A percentile compares a stretch with the other conserved stretches of the same genome.
Conservation (phyloP, 2,797 vertebrate genomes). For the Trachops cirrhosus region DNA sequence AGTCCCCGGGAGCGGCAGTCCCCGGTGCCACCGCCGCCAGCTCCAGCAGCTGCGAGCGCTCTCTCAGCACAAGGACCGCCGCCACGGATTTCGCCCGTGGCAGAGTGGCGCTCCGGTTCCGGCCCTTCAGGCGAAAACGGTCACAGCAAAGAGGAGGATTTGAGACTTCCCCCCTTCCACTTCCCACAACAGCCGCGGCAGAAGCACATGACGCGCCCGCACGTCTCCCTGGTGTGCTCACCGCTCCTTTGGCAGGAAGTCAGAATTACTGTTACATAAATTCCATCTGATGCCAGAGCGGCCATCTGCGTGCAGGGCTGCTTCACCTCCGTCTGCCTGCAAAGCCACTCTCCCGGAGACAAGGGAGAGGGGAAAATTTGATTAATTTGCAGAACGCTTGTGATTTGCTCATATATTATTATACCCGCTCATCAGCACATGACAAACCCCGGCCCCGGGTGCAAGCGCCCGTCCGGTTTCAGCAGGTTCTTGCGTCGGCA, state of each 20-base stretch:
- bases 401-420: slow-evolving; percentile 96
- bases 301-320: slow-evolving; percentile 92
- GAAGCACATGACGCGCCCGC: slow-evolving; percentile 87
- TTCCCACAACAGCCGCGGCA: slow-evolving; percentile 88
- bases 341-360: slow-evolving; percentile 88
- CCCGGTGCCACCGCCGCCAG: slow-evolving; percentile 79
- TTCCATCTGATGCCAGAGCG: slow-evolving; percentile 93
- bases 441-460: slow-evolving; percentile 89
- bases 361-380: slow-evolving; percentile 86
- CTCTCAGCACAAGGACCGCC: slow-evolving; percentile 80
- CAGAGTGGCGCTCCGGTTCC: slow-evolving; percentile 82
- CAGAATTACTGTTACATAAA: slow-evolving; percentile 95
- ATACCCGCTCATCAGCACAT: slow-evolving; percentile 94
- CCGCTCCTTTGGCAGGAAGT: slow-evolving; percentile 91
- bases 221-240: slow-evolving; percentile 88
- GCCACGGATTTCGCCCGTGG: slow-evolving; percentile 85
- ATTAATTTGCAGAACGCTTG: slow-evolving; percentile 95
- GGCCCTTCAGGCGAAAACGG: slow-evolving; percentile 87
- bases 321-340: slow-evolving; percentile 91
- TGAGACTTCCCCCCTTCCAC: slow-evolving; percentile 84
- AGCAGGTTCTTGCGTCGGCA: slow-evolving; percentile 90
- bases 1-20: slow-evolving; percentile 79
- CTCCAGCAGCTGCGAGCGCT: slow-evolving; percentile 82
- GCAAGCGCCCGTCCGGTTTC: slow-evolving; percentile 90
- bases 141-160: slow-evolving; percentile 84